phyloP scores from a whole-genome alignment of 2,888 invertebrate genomes.

The Spisula subtruncata region DNA sequence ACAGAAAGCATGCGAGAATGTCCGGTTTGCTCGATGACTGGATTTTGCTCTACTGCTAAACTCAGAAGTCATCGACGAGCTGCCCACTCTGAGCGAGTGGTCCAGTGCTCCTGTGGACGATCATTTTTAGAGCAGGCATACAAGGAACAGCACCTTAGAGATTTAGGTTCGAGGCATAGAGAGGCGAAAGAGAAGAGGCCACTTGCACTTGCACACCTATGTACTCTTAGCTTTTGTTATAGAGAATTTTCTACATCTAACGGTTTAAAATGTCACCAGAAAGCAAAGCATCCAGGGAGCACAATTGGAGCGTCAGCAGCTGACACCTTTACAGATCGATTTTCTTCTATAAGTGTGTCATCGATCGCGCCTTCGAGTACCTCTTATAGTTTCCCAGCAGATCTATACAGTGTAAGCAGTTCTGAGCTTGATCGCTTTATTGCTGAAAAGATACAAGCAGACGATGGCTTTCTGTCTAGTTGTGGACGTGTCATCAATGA shows the following conservation, averaged over 20 bases:
- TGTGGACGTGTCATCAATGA: background rate
- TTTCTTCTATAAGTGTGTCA: background rate
- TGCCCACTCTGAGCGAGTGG: background rate
- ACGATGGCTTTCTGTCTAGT: background rate
- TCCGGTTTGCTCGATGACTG: conserved; percentile 3
- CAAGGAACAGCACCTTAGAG: background rate
- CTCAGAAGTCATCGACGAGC: background rate
- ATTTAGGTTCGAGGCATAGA: background rate
- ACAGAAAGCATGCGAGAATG: background rate
- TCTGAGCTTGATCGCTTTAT: conserved; percentile 9
- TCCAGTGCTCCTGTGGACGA: background rate
- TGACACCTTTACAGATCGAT: background rate
- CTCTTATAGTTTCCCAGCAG: background rate
- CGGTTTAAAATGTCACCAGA: background rate
- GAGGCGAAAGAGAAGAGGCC: background rate
- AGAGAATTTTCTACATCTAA: background rate
- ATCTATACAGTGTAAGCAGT: background rate
- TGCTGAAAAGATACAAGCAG: conserved; percentile 22
- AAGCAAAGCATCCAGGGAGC: background rate
- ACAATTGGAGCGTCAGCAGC: background rate
- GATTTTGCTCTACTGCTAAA: background rate
- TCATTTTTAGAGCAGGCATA: background rate
- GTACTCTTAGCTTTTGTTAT: background rate
- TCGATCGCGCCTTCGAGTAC: background rate
- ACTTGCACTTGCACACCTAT: background rate